A percentile compares a stretch with the other conserved stretches of the same genome.
These are phyloP conservation scores for Adelphocoris suturalis DNA, from an alignment of 2,888 invertebrate species.

Conservation along the genomic window DNA sequence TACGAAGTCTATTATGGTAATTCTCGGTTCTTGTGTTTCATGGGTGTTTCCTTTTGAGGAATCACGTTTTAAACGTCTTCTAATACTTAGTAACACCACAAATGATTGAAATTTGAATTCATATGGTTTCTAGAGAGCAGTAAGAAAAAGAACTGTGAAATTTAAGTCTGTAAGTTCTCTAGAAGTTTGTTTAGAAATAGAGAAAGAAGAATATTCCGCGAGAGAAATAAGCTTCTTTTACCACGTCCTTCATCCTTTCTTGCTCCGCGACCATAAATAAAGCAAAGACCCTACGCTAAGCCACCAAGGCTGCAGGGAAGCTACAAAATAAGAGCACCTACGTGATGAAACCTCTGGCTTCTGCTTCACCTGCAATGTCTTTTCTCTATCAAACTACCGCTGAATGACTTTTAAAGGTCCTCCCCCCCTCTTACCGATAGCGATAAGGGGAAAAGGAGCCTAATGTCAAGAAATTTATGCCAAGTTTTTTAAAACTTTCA, in stretches of 20 bases:
- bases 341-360: background rate
- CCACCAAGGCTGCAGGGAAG: background rate
- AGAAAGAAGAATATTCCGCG: background rate
- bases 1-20: too few species aligned
- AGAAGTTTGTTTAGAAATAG: background rate
- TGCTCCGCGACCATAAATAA: slow-evolving; percentile 8
- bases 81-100: background rate
- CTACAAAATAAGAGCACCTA: background rate
- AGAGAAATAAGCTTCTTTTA: background rate
- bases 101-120: background rate
- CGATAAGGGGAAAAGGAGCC: slow-evolving; percentile 40
- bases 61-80: too few species aligned
- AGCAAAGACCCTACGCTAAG: background rate
- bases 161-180: background rate
- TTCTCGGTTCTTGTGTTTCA: too few species aligned
- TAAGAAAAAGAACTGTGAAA: background rate
- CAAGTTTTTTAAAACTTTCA: slow-evolving; percentile 44
- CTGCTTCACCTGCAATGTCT: slow-evolving; percentile 18
- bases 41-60: too few species aligned
- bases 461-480: slow-evolving; percentile 66
- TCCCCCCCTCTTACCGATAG: background rate
- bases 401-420: slow-evolving; percentile 42
- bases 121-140: background rate
- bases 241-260: background rate
- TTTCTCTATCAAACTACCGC: slow-evolving; percentile 34